Conservation (phyloP, 2,113 vertebrate species). For the Xiphophorus hellerii region DNA sequence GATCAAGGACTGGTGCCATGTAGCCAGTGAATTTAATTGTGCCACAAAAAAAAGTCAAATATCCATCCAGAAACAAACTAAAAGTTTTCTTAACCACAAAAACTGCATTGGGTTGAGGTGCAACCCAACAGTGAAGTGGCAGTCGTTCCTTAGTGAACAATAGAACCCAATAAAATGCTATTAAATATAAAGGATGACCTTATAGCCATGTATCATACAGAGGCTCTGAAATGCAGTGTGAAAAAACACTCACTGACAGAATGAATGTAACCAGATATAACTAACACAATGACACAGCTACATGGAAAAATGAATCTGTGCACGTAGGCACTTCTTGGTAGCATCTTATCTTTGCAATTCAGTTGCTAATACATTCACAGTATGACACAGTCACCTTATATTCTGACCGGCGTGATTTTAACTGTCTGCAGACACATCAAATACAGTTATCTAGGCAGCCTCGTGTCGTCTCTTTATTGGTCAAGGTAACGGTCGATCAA, state of each 20-base stretch:
- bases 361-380: neutral
- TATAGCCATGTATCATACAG: neutral
- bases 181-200: neutral
- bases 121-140: neutral
- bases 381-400: conserved; percentile 7
- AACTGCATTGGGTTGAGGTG: too few species aligned
- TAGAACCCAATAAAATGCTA: neutral
- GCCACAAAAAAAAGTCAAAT: neutral
- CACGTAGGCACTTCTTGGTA: neutral
- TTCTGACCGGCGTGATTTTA: neutral
- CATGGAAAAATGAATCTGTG: neutral
- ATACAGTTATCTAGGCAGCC: conserved; percentile 21
- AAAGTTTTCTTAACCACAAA: too few species aligned
- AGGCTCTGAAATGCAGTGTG: neutral
- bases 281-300: neutral
- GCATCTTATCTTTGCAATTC: conserved; percentile 1
- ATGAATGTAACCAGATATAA: neutral
- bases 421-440: neutral
- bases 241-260: neutral
- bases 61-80: neutral
- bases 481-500: conserved; percentile 31
- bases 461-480: conserved; percentile 25
- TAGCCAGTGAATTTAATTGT: neutral
- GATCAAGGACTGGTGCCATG: too few species aligned
- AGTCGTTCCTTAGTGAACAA: neutral